A percentile compares a stretch with the other conserved stretches of the same genome.
These are phyloP conservation scores for Crocuta crocuta DNA, from an alignment of 2,113 vertebrate genomes.

Conservation along the genomic window DNA sequence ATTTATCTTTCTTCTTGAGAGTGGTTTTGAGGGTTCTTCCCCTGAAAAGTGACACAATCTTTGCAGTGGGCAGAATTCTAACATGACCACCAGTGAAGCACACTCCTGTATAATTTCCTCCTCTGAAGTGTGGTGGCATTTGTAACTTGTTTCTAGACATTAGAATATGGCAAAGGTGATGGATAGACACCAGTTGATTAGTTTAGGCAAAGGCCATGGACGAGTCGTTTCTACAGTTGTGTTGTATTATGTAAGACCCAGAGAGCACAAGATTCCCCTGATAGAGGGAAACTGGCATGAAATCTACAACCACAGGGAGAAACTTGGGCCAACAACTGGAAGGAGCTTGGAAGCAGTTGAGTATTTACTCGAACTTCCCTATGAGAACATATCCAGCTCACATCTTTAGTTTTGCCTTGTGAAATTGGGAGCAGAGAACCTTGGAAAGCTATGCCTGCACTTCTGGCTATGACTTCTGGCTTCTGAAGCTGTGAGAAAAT, in stretches of 20 bases:
- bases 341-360: neutral
- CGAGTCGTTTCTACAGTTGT: neutral
- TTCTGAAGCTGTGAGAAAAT: neutral
- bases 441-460: neutral
- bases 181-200: neutral
- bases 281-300: neutral
- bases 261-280: neutral
- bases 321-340: neutral
- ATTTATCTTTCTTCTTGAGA: neutral
- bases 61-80: neutral
- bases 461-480: neutral
- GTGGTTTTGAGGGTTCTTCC: neutral
- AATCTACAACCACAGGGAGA: neutral
- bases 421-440: neutral
- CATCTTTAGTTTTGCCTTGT: neutral
- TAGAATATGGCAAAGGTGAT: neutral
- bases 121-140: neutral
- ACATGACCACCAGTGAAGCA: neutral
- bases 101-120: rapidly evolving
- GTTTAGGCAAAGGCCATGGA: neutral
- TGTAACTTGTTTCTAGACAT: neutral
- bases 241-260: neutral
- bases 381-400: neutral
- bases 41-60: neutral
- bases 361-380: neutral